Evolutionary conservation across 2,888 invertebrate species (phyloP).

Genomic region (Pterostichus niger): DNA sequence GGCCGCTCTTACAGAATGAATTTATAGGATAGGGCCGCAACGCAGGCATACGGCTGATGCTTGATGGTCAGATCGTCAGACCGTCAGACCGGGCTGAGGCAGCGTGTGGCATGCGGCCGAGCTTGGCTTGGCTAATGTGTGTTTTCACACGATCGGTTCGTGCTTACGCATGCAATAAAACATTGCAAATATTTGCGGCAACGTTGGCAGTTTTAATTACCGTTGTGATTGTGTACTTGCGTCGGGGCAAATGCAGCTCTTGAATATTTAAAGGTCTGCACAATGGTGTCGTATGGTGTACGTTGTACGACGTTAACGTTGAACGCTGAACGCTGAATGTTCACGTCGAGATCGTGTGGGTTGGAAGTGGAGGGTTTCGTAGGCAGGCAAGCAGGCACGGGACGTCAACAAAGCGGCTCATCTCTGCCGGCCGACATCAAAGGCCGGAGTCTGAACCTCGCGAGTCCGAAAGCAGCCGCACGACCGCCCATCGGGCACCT

Average conservation of each 20-base stretch:
- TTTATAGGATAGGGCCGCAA: conserved; percentile 8
- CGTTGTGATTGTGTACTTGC: conserved; percentile 72
- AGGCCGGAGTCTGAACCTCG: conserved; percentile 65
- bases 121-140: conserved; percentile 61
- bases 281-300: conserved; percentile 8
- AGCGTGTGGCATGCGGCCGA: conserved; percentile 29
- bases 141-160: conserved; percentile 68
- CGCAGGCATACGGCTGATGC: not conserved
- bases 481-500: conserved; percentile 63
- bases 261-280: conserved; percentile 74
- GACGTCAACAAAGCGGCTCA: conserved; percentile 69
- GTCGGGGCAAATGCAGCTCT: conserved; percentile 69
- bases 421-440: conserved; percentile 72
- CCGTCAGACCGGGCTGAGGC: not conserved
- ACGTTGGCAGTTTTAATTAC: conserved; percentile 74
- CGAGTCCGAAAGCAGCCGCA: conserved; percentile 60
- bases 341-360: not conserved
- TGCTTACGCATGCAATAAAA: conserved; percentile 70
- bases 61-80: not conserved
- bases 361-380: conserved; percentile 5
- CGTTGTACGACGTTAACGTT: too few relatives aligned
- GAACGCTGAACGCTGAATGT: not conserved
- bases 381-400: conserved; percentile 70
- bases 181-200: conserved; percentile 69
- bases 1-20: conserved; percentile 52